Evolutionary conservation across 2,113 vertebrate genomes (phyloP).

Genomic region (Erythrocercus mccallii): DNA sequence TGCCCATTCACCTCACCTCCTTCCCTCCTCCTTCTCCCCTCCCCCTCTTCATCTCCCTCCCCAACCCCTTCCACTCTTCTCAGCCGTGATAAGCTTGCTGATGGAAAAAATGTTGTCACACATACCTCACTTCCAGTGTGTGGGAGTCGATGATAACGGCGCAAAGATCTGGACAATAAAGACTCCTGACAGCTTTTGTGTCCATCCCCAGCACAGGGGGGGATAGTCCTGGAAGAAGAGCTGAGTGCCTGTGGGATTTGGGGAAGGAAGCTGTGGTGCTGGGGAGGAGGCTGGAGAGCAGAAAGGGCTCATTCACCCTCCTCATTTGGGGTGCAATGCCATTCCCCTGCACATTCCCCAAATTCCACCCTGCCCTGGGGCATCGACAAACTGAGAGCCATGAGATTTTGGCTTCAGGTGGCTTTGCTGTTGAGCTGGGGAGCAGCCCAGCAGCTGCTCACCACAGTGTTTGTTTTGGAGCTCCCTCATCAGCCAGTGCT

Average conservation of each 20-base stretch:
- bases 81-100: neutral
- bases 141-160: conserved; percentile 16
- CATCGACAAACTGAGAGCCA: neutral
- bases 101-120: conserved; percentile 58
- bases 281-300: neutral
- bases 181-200: conserved; percentile 25
- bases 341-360: neutral
- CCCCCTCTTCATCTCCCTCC: neutral
- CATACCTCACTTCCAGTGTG: conserved; percentile 63
- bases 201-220: accelerated
- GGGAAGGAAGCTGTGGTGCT: neutral
- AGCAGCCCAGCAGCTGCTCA: neutral
- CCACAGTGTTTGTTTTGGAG: neutral
- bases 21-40: neutral
- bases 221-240: neutral
- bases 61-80: neutral
- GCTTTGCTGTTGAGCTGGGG: neutral
- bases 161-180: conserved; percentile 42
- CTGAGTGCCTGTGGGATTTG: neutral
- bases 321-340: neutral
- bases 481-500: neutral
- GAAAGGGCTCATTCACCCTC: neutral
- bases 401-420: neutral
- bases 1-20: neutral
- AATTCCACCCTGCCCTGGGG: neutral